A percentile compares a stretch with the other conserved stretches of the same genome.
These are phyloP conservation scores for Molothrus ater DNA, from an alignment of 2,797 vertebrate genomes.

Conservation along the genomic window DNA sequence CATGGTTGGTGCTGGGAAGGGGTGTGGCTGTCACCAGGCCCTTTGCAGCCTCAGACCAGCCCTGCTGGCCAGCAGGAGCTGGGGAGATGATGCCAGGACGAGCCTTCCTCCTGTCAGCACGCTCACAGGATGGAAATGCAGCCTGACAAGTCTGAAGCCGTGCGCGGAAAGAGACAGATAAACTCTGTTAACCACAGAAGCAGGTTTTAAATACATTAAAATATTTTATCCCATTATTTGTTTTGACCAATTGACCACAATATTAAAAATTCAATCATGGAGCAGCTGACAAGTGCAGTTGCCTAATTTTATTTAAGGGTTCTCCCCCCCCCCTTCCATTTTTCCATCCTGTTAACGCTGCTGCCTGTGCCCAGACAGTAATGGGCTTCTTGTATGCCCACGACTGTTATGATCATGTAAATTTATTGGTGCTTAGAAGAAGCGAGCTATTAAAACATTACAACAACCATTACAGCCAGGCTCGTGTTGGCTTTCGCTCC, in stretches of 20 bases:
- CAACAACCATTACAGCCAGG: slow-evolving; percentile 93
- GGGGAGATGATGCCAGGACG: neutral
- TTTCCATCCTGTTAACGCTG: slow-evolving; percentile 82
- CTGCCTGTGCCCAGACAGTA: slow-evolving; percentile 86
- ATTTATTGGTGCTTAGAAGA: slow-evolving; percentile 96
- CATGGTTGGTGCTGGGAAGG: neutral
- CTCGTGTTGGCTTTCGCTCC: slow-evolving; percentile 86
- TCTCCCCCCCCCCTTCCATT: slow-evolving; percentile 73
- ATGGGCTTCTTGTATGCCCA: slow-evolving; percentile 90
- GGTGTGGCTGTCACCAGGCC: fast-evolving
- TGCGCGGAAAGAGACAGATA: slow-evolving; percentile 46
- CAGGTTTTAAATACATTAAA: slow-evolving; percentile 81
- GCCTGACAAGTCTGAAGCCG: slow-evolving; percentile 20
- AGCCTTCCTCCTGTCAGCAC: neutral
- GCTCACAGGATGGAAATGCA: slow-evolving; percentile 39
- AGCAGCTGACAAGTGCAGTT: slow-evolving; percentile 83
- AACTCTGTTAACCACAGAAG: slow-evolving; percentile 70
- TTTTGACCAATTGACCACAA: slow-evolving; percentile 85
- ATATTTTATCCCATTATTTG: slow-evolving; percentile 84
- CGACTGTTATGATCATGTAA: slow-evolving; percentile 92
- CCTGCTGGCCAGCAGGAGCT: neutral
- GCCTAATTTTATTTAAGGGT: slow-evolving; percentile 85
- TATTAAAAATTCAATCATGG: slow-evolving; percentile 85
- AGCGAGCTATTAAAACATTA: slow-evolving; percentile 98
- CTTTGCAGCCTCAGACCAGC: neutral